Conservation (phyloP, 1,140 invertebrate species). For the Trichogramma pretiosum region DNA sequence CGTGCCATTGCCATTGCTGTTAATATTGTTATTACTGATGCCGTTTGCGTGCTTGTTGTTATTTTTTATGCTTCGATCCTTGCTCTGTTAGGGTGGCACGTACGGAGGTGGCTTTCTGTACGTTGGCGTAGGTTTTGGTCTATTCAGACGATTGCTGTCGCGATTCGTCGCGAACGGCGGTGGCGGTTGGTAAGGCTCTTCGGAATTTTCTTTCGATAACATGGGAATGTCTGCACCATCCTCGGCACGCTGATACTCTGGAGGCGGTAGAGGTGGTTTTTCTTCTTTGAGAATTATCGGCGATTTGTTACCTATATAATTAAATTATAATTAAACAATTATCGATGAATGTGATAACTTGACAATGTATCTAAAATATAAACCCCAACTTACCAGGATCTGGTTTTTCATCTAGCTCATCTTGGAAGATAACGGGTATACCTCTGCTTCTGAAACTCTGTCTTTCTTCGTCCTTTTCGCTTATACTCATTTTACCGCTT, state of each 20-base stretch:
- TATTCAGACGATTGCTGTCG: slow-evolving; percentile 54
- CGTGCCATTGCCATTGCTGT: background rate
- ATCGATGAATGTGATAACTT: too few relatives aligned
- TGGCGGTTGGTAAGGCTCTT: slow-evolving; percentile 54
- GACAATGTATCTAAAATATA: background rate
- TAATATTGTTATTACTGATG: too few relatives aligned
- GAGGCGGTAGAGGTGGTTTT: slow-evolving; percentile 76
- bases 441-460: slow-evolving; percentile 81
- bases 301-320: slow-evolving; percentile 58
- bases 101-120: slow-evolving; percentile 87
- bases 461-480: slow-evolving; percentile 67
- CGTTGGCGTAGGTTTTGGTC: slow-evolving; percentile 72
- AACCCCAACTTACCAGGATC: slow-evolving; percentile 52
- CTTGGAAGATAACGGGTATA: slow-evolving; percentile 89
- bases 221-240: slow-evolving; percentile 43
- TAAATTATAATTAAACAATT: background rate
- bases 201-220: slow-evolving; percentile 42
- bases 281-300: slow-evolving; percentile 89
- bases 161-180: slow-evolving; percentile 69
- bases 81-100: slow-evolving; percentile 75
- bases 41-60: too few relatives aligned
- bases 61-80: too few relatives aligned
- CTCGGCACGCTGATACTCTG: slow-evolving; percentile 59
- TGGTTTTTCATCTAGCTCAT: slow-evolving; percentile 86
- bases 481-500: slow-evolving; percentile 71